Conservation (phyloP, 1,140 invertebrate genomes). For the Centruroides sculpturatus region DNA sequence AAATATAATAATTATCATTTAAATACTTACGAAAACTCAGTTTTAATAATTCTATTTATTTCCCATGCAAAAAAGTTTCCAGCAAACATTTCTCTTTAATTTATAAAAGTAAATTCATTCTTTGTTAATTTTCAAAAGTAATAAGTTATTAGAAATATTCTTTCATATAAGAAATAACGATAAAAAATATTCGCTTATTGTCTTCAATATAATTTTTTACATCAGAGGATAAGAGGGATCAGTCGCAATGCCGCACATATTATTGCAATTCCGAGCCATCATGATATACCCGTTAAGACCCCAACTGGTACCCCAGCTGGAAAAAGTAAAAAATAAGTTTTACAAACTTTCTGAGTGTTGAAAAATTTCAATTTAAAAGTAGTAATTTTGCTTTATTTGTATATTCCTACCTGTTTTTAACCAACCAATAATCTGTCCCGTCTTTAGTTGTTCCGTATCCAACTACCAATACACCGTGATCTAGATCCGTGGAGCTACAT, state of each 20-base stretch:
- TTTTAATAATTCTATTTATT: no score
- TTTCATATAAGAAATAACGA: no score
- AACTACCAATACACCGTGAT: conserved; percentile 76
- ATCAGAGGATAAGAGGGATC: conserved; percentile 39
- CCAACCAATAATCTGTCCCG: conserved; percentile 59
- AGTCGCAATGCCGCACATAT: conserved; percentile 79
- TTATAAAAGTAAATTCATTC: no score
- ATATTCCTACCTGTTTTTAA: conserved; percentile 49
- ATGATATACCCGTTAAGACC: conserved; percentile 74
- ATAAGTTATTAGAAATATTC: no score
- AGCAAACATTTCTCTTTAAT: no score
- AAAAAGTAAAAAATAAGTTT: no score
- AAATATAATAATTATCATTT: no score
- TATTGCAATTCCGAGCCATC: conserved; percentile 71
- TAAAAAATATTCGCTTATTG: no score
- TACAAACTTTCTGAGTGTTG: no score
- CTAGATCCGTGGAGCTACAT: conserved; percentile 54
- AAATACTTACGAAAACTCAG: no score
- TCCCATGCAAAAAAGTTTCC: no score
- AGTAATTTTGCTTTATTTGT: conserved; percentile 47
- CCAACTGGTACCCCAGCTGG: conserved; percentile 65
- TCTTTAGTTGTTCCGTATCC: conserved; percentile 55
- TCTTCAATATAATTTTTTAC: conserved; percentile 9
- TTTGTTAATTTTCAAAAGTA: no score
- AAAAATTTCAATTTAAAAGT: conserved; percentile 70